Base-by-base conservation (phyloP, 2,797 vertebrate genomes). In the Lagorchestes hirsutus region DNA sequence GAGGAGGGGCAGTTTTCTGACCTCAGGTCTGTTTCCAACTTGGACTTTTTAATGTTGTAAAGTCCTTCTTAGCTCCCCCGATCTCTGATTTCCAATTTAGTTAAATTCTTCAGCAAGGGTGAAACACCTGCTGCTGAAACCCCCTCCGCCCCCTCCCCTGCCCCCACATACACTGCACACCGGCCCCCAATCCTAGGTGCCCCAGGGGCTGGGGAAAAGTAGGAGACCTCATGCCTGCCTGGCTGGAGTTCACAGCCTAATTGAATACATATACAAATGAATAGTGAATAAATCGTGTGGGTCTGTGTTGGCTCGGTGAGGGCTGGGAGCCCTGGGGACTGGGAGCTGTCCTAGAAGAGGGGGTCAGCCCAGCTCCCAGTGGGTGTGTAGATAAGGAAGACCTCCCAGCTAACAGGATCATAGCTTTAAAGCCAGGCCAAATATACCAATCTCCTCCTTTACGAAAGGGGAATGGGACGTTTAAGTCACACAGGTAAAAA, bases 181-280 rank as follows among this genome's bases (percentile, higher is more conserved):
- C 6, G 52, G 31, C 4, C 31, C n/a, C 22, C 40, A 28, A 9
- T 4, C 3, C 74, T 27, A 50, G 74, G 74, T 87, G 74, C 74
- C 74, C 74, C 11, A 28, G 40, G 62, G 74, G 22, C 74, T 24
- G 22, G 40, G 40, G 24, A 46, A 50, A 50, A 87, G 74, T 87
- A 46, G 74, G 22, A 46, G 40, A 87, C 74, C 18, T 87, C 74
- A 1, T 10, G 74, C 40, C 74, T 10, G 24, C 40, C 4, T 24
- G 0, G 40, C n/a, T 82, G 74, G 74, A 46, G 74, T 46, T 82
- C 74, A 40, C 74, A 24, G 74, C 40, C 9, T 87, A 87, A 87
- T 87, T 87, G 74, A 87, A 87, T 87, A 50, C 40, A 87, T 87
- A 87, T 87, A 87, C 74, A 87, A 50, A 87, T 87, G 74, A 87